Conservation (phyloP, 2,888 invertebrate species). For the Drosophila greeni region DNA sequence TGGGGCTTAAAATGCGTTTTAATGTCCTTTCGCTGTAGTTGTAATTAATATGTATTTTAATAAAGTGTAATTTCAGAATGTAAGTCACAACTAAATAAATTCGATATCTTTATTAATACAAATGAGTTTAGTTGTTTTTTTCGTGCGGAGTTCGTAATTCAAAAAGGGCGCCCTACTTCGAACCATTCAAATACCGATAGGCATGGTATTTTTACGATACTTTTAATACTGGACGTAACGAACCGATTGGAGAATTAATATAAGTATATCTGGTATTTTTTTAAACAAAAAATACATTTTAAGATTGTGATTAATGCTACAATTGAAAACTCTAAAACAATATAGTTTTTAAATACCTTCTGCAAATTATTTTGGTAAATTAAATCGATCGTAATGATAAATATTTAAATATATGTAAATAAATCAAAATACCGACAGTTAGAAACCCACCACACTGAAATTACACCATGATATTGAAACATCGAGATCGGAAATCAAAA, state of each 20-base stretch:
- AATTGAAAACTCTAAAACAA: no score
- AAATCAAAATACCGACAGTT: no score
- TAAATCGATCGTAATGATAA: not conserved
- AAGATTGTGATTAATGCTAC: no score
- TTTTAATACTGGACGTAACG: not conserved
- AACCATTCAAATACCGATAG: not conserved
- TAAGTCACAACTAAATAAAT: constrained; percentile 9
- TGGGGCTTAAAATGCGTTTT: constrained; percentile 29
- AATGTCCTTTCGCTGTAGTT: constrained; percentile 33
- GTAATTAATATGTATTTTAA: constrained; percentile 6
- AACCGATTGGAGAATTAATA: not conserved
- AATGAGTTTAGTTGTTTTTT: not conserved
- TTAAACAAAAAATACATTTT: not conserved
- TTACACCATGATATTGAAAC: constrained; percentile 1
- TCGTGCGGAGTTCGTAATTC: not conserved
- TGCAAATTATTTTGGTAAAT: not conserved
- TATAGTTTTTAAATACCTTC: not conserved
- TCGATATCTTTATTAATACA: not conserved
- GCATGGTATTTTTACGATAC: not conserved
- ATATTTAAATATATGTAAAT: no score
- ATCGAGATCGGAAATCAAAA: not conserved
- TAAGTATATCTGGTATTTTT: not conserved
- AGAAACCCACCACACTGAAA: not conserved
- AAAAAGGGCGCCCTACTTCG: not conserved
- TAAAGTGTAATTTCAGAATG: not conserved